Percentiles rank a stretch among this genome's conserved stretches.
Conservation (phyloP, 2,113 vertebrate species). For the Cnemophilus loriae region DNA sequence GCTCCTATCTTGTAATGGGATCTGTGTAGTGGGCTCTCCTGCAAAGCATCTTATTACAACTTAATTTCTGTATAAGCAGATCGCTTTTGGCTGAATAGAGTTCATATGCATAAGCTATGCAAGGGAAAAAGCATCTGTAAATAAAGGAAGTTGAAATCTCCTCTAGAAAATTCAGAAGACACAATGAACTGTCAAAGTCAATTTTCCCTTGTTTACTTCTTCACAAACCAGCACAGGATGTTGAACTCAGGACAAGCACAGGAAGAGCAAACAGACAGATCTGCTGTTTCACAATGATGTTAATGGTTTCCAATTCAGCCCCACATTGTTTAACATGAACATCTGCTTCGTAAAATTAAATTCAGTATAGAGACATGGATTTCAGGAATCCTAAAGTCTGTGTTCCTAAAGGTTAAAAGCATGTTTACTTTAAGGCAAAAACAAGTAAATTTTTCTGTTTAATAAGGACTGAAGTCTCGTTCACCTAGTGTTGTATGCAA, state of each 20-base stretch:
- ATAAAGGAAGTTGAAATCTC: neutral
- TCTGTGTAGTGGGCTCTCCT: neutral
- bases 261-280: neutral
- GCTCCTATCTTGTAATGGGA: neutral
- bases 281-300: neutral
- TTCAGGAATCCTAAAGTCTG: neutral
- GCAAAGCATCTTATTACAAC: neutral
- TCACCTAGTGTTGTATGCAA: neutral
- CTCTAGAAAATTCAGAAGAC: neutral
- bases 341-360: neutral
- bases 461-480: neutral
- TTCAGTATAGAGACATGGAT: neutral
- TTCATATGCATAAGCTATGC: neutral
- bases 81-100: neutral
- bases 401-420: neutral
- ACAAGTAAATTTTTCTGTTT: neutral
- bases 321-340: neutral
- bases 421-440: neutral
- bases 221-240: neutral
- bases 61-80: neutral
- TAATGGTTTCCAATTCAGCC: neutral
- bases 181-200: neutral
- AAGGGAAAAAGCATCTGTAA: neutral
- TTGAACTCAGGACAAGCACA: neutral
- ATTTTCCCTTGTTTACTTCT: neutral